A percentile compares a stretch with the other conserved stretches of the same genome.
Evolutionary conservation across 1,140 invertebrate genomes (phyloP).

Genomic region (Polypedilum pembai): DNA sequence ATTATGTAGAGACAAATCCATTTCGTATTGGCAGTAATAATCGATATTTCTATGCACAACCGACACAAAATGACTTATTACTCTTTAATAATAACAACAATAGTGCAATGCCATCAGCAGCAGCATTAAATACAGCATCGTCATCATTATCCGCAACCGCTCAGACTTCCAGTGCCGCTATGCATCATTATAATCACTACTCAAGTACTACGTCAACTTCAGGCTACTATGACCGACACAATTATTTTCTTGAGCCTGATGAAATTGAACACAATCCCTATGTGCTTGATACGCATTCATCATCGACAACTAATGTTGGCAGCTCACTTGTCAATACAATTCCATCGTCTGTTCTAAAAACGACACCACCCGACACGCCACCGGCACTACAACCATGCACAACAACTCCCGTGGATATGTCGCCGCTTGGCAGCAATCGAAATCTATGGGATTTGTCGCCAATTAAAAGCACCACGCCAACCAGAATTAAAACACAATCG

Average conservation of each 20-base stretch:
- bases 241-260: neutral
- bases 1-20: constrained; percentile 25
- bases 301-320: neutral
- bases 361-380: neutral
- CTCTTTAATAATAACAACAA: constrained; percentile 25
- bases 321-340: neutral
- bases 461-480: constrained; percentile 14
- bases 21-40: constrained; percentile 26
- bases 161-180: neutral
- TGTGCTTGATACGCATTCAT: neutral
- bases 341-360: constrained; percentile 13
- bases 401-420: neutral
- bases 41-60: constrained; percentile 24
- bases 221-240: neutral
- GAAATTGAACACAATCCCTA: constrained; percentile 24
- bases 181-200: constrained; percentile 3
- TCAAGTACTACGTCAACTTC: neutral
- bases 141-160: neutral
- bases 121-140: constrained; percentile 22
- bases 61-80: constrained; percentile 4
- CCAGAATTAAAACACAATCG: constrained; percentile 22
- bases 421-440: neutral
- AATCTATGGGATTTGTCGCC: constrained; percentile 20
- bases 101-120: constrained; percentile 4
- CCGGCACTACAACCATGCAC: neutral